These are phyloP conservation scores for Papilio dardanus DNA, from an alignment of 1,140 invertebrate genomes.

Conservation along the genomic window DNA sequence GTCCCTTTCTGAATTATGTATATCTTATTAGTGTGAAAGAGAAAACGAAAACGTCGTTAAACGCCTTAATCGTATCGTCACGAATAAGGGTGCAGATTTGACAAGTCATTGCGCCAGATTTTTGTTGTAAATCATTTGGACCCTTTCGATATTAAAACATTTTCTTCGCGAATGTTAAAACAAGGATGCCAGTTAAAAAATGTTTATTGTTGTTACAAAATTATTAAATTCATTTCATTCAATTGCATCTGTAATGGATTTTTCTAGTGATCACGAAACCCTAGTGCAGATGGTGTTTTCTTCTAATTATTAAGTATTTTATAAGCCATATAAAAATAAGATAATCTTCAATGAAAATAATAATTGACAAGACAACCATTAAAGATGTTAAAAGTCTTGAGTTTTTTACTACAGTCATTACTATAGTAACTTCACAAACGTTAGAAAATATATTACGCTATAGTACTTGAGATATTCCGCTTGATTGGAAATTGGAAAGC, in stretches of 20 bases:
- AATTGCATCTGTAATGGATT: too few relatives aligned
- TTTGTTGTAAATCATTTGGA: slow-evolving; percentile 44
- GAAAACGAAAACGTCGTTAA: slow-evolving; percentile 30
- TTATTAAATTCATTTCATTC: too few relatives aligned
- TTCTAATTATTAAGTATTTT: too few relatives aligned
- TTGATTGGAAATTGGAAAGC: slow-evolving; percentile 39
- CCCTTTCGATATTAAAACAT: neutral
- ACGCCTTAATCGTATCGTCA: slow-evolving; percentile 35
- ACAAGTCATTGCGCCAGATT: slow-evolving; percentile 71
- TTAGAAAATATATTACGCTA: slow-evolving; percentile 9
- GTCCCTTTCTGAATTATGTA: slow-evolving; percentile 43
- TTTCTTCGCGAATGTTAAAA: neutral
- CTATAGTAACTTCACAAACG: neutral
- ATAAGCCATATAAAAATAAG: too few relatives aligned
- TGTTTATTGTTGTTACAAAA: neutral
- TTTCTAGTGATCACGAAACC: too few relatives aligned
- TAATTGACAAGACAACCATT: too few relatives aligned
- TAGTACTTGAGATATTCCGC: slow-evolving; percentile 27
- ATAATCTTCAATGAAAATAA: too few relatives aligned
- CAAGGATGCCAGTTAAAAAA: neutral
- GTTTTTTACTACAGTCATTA: neutral
- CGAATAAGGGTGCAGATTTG: slow-evolving; percentile 50
- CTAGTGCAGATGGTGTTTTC: too few relatives aligned
- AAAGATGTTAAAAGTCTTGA: neutral
- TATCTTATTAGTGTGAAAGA: neutral